Evolutionary conservation across 2,797 vertebrate species (phyloP).

Genomic region (Numenius phaeopus): DNA sequence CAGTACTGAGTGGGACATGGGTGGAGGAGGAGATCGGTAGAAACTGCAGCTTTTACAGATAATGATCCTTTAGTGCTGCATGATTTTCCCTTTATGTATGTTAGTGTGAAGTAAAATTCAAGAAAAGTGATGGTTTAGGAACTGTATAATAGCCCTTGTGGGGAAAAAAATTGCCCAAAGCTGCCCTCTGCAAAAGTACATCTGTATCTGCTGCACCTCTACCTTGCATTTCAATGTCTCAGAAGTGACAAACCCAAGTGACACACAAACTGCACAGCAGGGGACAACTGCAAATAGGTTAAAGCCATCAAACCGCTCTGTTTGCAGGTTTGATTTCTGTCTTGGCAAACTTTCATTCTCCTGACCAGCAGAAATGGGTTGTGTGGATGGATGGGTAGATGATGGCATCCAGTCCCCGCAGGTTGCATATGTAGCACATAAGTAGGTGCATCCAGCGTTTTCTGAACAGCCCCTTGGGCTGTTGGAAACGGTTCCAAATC

Average conservation of each 20-base stretch:
- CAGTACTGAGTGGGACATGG: not conserved
- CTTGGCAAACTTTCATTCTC: not conserved
- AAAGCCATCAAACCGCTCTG: not conserved
- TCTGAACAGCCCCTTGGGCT: not conserved
- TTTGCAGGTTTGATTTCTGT: not conserved
- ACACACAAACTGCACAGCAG: not conserved
- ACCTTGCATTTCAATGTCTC: not conserved
- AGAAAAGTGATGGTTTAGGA: not conserved
- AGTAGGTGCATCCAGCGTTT: rapidly evolving
- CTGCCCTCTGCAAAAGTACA: not conserved
- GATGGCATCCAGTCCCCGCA: rapidly evolving
- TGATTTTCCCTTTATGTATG: not conserved
- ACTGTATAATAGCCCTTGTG: not conserved
- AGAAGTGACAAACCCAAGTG: not conserved
- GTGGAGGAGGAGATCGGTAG: not conserved
- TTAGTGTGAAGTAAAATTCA: not conserved
- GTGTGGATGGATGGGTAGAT: not conserved
- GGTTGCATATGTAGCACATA: not conserved
- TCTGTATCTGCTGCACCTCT: not conserved
- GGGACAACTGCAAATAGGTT: not conserved
- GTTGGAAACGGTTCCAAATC: not conserved
- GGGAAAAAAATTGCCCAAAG: not conserved
- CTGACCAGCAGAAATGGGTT: not conserved
- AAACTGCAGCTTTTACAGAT: not conserved
- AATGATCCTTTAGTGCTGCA: not conserved